Evolutionary conservation across 1,140 invertebrate species (phyloP), one percentile per base, ranked within the genome.

Genomic region (Pseudobourletiella spinata): DNA sequence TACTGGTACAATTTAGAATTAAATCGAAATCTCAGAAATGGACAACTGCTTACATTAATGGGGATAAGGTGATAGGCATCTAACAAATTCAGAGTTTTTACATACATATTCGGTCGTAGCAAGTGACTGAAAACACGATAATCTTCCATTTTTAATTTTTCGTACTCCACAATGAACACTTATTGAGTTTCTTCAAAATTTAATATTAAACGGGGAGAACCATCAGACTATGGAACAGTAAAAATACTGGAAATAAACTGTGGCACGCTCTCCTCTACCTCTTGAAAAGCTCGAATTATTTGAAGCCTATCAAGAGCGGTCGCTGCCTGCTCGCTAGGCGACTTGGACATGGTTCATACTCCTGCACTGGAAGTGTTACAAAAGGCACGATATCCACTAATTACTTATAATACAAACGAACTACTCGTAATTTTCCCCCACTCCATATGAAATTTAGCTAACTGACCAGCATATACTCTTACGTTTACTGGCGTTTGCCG

Each of bases 121-220:
- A 66, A 15, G 15, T 57, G 39, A 18, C 29, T 20, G 2, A 57
- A 56, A 1, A 18, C 26, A 18, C 57, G 26, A 20, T 22, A 30
- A 30, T 57, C 57, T 35, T 66, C 59, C 57, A 66, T 63, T 57
- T 66, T 66, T n/a, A n/a, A n/a, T n/a, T n/a, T n/a, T n/a, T n/a
- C n/a, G n/a, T n/a, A n/a, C n/a, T n/a, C n/a, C n/a, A n/a, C n/a
- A n/a, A n/a, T n/a, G n/a, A n/a, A 57, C 63, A 66, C 2, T 29
- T 15, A 51, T 63, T 63, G 15, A 63, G 26, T 26, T 6, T n/a
- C 25, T 57, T 63, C 35, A n/a, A 63, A 57, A 51, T 63, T 63
- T 2, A 57, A 20, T 30, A 63, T 63, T 29, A 60, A 44, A n/a
- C 65, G 44, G n/a, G 11, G 43, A 4, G 16, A 35, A 0, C 57